These are phyloP conservation scores for Zosterops japonicus DNA, from an alignment of 2,113 vertebrate species.

Conservation along the genomic window DNA sequence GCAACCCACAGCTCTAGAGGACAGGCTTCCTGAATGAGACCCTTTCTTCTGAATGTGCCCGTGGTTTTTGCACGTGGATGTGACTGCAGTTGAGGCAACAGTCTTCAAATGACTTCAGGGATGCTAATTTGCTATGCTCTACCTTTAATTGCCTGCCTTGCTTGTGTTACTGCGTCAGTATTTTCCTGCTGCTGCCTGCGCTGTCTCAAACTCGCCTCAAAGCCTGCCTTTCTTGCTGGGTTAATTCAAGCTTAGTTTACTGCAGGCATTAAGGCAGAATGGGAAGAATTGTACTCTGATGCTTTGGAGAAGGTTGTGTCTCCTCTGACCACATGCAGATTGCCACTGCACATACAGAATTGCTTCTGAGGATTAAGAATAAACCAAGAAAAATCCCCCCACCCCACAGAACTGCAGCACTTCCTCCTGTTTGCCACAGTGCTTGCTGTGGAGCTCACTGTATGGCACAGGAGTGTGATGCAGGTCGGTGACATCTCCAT, in stretches of 20 bases:
- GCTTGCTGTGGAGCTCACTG: background rate
- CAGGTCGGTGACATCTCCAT: background rate
- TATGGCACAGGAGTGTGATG: background rate
- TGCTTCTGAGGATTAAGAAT: background rate
- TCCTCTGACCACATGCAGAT: background rate
- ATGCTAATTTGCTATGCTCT: conserved; percentile 42
- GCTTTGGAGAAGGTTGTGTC: background rate
- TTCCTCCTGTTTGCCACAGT: background rate
- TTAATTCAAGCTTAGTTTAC: conserved; percentile 21
- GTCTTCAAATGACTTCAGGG: conserved; percentile 7
- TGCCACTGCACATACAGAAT: background rate
- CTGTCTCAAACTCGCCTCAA: conserved; percentile 16
- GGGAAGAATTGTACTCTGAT: background rate
- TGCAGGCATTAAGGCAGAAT: conserved; percentile 16
- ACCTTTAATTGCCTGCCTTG: conserved; percentile 39
- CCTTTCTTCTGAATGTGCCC: conserved; percentile 30
- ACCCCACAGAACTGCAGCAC: background rate
- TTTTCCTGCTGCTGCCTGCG: background rate
- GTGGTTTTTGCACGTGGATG: conserved; percentile 50
- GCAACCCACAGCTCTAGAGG: background rate
- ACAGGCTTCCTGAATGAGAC: background rate
- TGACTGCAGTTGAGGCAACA: conserved; percentile 24
- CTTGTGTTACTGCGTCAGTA: conserved; percentile 35
- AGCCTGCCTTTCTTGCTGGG: conserved; percentile 25
- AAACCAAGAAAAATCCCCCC: background rate